Evolutionary conservation across 2,888 invertebrate species (phyloP).

Genomic region (Pyrocoelia pectoralis): DNA sequence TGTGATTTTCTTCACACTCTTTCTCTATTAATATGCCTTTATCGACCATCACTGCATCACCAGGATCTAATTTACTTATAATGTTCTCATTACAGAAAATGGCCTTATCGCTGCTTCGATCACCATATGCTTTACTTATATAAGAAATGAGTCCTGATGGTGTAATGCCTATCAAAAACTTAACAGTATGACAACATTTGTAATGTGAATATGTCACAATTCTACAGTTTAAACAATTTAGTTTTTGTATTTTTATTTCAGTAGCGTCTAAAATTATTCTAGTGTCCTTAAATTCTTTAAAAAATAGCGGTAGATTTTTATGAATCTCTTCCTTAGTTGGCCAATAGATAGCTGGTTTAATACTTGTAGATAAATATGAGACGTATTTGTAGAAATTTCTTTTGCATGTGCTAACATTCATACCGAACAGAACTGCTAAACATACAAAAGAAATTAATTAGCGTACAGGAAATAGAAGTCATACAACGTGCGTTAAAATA

Average conservation of each 20-base stretch:
- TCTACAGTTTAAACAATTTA: background rate
- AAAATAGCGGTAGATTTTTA: background rate
- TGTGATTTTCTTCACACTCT: background rate
- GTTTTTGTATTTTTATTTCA: background rate
- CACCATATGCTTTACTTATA: constrained; percentile 4
- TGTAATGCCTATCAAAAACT: background rate
- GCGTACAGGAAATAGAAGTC: background rate
- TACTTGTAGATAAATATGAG: background rate
- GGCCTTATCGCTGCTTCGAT: background rate
- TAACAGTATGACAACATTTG: background rate
- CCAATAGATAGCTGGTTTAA: constrained; percentile 1
- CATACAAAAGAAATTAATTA: background rate
- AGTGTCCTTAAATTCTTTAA: background rate
- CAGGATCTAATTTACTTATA: constrained; percentile 2
- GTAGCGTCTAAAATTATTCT: background rate
- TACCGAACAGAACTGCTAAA: background rate
- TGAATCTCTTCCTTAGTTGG: constrained; percentile 7
- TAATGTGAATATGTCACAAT: background rate
- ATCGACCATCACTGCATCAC: constrained; percentile 4
- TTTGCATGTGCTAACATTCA: background rate
- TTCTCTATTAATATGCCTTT: constrained; percentile 3
- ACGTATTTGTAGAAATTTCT: background rate
- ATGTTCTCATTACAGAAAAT: constrained; percentile 1
- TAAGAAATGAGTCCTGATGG: background rate
- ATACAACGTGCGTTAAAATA: too few relatives aligned